A percentile compares a stretch with the other conserved stretches of the same genome.
These are phyloP conservation scores for Thereuonema tuberculata DNA, from an alignment of 1,140 invertebrate species.

Conservation along the genomic window DNA sequence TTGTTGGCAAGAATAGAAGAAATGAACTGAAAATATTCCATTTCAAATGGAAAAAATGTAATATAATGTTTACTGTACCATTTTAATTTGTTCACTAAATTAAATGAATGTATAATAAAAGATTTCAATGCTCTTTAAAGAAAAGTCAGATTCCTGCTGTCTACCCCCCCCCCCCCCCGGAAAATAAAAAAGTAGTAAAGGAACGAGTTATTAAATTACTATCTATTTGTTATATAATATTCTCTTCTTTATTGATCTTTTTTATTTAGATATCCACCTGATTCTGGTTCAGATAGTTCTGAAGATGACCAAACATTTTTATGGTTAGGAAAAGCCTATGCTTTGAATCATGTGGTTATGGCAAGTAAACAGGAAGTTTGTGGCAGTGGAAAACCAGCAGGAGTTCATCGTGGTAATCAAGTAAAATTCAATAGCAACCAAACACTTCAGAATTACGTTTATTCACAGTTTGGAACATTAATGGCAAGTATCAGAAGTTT, in stretches of 20 bases:
- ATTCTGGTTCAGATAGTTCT: constrained; percentile 13
- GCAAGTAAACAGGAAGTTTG: constrained; percentile 16
- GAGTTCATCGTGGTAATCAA: constrained; percentile 28
- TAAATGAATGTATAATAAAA: no score
- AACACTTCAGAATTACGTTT: constrained; percentile 32
- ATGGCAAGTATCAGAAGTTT: constrained; percentile 30
- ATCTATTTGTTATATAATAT: neutral
- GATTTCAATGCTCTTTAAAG: no score
- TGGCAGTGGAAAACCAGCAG: constrained; percentile 17
- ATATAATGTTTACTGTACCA: no score
- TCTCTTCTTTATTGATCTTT: neutral
- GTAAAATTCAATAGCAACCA: constrained; percentile 21
- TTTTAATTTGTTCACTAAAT: no score
- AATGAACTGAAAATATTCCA: no score
- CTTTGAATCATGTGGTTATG: constrained; percentile 19
- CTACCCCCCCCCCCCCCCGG: no score
- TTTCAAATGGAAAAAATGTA: no score
- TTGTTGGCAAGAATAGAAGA: no score
- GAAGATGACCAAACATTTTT: constrained; percentile 28
- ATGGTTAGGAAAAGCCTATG: constrained; percentile 25
- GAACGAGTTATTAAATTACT: constrained; percentile 24
- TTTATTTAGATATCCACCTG: constrained; percentile 16
- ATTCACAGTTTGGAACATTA: constrained; percentile 24
- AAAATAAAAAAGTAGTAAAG: no score
- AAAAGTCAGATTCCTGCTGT: no score